These are phyloP conservation scores for Muntiacus reevesi DNA, from an alignment of 2,113 vertebrate genomes.

Conservation along the genomic window DNA sequence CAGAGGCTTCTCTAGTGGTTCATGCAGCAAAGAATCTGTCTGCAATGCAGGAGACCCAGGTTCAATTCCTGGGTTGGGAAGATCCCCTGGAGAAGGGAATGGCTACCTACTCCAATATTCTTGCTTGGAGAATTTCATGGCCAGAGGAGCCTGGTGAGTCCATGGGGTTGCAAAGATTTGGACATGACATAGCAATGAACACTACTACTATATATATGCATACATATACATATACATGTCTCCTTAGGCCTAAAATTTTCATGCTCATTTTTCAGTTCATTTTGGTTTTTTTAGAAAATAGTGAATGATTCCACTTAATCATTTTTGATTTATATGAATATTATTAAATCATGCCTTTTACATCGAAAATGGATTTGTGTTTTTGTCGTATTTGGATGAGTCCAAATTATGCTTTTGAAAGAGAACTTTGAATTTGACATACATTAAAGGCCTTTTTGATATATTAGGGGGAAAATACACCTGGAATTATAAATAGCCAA, in stretches of 20 bases:
- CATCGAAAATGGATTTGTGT: background rate
- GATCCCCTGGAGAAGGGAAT: background rate
- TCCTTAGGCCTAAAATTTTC: background rate
- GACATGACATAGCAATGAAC: background rate
- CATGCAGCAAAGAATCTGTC: background rate
- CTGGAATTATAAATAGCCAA: slow-evolving; percentile 20
- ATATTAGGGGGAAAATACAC: background rate
- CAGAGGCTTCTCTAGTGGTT: background rate
- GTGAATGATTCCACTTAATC: background rate
- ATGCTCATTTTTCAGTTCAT: background rate
- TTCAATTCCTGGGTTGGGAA: background rate
- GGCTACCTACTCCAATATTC: background rate
- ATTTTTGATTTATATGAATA: slow-evolving; percentile 4
- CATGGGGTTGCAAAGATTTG: background rate
- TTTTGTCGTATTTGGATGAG: background rate
- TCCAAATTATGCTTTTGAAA: background rate
- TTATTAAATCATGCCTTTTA: background rate
- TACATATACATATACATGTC: background rate
- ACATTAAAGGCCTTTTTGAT: background rate
- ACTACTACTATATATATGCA: background rate
- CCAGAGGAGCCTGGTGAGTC: background rate
- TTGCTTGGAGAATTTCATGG: background rate
- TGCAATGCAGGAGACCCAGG: background rate
- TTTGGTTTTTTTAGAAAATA: background rate
- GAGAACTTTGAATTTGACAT: background rate